Evolutionary conservation across 1,140 invertebrate genomes (phyloP).

Genomic region (Drosophila prosaltans): DNA sequence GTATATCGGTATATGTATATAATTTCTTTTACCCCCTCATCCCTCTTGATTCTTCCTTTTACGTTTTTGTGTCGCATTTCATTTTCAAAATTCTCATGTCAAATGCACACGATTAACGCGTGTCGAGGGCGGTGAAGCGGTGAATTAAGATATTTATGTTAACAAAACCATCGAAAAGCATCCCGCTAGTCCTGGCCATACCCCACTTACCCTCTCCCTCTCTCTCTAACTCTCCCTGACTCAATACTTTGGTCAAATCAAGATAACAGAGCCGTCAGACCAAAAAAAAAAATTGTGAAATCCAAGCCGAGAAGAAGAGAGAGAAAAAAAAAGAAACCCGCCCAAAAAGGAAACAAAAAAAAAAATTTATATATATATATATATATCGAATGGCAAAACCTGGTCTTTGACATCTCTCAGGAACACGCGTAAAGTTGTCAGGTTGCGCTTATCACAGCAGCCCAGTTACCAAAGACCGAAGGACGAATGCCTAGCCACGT

Average conservation of each 20-base stretch:
- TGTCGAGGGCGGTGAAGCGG: conserved; percentile 76
- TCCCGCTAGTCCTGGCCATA: neutral
- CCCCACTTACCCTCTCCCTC: neutral
- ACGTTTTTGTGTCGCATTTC: conserved; percentile 44
- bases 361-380: neutral
- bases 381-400: conserved; percentile 27
- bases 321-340: neutral
- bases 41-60: neutral
- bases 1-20: neutral
- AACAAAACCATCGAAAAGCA: conserved; percentile 71
- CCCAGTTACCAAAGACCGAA: conserved; percentile 22
- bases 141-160: conserved; percentile 76
- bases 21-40: neutral
- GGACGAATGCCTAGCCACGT: conserved; percentile 44
- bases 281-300: conserved; percentile 27
- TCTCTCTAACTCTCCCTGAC: no score
- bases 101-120: conserved; percentile 73
- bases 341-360: conserved; percentile 14
- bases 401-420: conserved; percentile 71
- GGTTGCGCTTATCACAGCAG: conserved; percentile 75
- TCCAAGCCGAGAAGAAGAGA: conserved; percentile 16
- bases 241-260: conserved; percentile 27
- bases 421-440: conserved; percentile 54
- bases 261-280: conserved; percentile 46
- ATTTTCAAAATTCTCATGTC: conserved; percentile 65